Evolutionary conservation across 2,888 invertebrate species (phyloP), one percentile per base, ranked within the genome.

Genomic region (Cheiracanthium punctorium): DNA sequence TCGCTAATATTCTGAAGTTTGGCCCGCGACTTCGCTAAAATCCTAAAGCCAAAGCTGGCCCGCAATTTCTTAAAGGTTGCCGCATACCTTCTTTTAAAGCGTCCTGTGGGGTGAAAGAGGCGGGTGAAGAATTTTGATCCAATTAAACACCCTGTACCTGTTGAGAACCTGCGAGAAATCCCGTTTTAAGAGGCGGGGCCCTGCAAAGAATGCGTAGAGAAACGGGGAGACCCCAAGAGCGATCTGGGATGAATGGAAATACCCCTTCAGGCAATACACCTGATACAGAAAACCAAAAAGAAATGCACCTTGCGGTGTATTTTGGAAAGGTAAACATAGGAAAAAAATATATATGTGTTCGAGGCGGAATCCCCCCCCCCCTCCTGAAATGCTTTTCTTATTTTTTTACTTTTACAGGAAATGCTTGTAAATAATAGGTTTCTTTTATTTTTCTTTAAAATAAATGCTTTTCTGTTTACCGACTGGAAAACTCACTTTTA

Each of bases 61-160:
- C n/a, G n/a, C n/a, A n/a, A n/a, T n/a, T n/a, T n/a, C n/a, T n/a
- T n/a, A n/a, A n/a, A n/a, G n/a, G n/a, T n/a, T n/a, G n/a, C n/a
- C n/a, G n/a, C n/a, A n/a, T n/a, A n/a, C n/a, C n/a, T n/a, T n/a
- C n/a, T n/a, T n/a, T n/a, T n/a, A 37, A 37, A 37, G 10, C 37
- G 7, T 10, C 37, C 4, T 37, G 37, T 4, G 10, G 14, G 65
- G 65, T 17, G 29, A 30, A 32, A 28, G 24, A 37, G 73, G 72
- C 29, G 17, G n/a, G 58, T 82, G 64, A 77, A 67, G 69, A 85
- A 80, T 69, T n/a, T 73, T 29, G 67, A 73, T 64, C 84, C 84
- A 85, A 85, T 85, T 85, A 84, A 84, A 84, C 79, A 79, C 72
- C 76, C 72, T 65, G 70, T 71, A 64, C 74, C 74, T 32, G 76